A percentile compares a stretch with the other conserved stretches of the same genome.
Evolutionary conservation across 1,140 invertebrate species (phyloP).

Genomic region (Nephila pilipes): DNA sequence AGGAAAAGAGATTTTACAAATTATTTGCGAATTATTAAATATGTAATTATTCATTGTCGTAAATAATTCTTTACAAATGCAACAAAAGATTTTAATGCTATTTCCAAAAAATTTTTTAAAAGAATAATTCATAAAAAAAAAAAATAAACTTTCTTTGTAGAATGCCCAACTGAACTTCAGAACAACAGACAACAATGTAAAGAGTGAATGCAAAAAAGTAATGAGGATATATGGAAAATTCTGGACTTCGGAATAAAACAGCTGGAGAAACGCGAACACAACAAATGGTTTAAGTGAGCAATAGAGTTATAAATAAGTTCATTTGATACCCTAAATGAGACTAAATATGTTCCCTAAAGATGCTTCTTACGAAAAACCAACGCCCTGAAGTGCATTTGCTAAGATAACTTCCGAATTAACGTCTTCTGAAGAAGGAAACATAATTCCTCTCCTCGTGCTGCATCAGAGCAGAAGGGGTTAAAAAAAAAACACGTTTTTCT

Average conservation of each 20-base stretch:
- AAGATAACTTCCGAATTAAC: conserved; percentile 17
- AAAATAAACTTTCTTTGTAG: too few species aligned
- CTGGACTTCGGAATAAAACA: neutral
- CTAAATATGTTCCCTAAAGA: neutral
- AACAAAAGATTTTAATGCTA: too few species aligned
- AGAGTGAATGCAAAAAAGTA: too few species aligned
- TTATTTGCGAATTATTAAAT: too few species aligned
- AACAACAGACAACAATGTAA: too few species aligned
- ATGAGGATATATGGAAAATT: too few species aligned
- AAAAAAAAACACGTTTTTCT: neutral
- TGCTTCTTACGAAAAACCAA: neutral
- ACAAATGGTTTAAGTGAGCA: neutral
- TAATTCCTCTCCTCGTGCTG: neutral
- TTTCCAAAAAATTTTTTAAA: too few species aligned
- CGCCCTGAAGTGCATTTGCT: neutral
- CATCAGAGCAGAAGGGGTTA: neutral
- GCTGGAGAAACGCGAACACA: neutral
- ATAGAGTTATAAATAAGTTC: conserved; percentile 14
- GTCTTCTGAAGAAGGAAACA: conserved; percentile 6
- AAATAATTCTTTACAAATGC: too few species aligned
- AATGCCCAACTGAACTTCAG: too few species aligned
- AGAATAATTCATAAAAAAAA: too few species aligned
- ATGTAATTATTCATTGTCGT: too few species aligned
- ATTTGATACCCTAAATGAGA: neutral
- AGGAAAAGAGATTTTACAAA: too few species aligned